Conservation (phyloP, 2,888 invertebrate species). For the Oscheius sp. region DNA sequence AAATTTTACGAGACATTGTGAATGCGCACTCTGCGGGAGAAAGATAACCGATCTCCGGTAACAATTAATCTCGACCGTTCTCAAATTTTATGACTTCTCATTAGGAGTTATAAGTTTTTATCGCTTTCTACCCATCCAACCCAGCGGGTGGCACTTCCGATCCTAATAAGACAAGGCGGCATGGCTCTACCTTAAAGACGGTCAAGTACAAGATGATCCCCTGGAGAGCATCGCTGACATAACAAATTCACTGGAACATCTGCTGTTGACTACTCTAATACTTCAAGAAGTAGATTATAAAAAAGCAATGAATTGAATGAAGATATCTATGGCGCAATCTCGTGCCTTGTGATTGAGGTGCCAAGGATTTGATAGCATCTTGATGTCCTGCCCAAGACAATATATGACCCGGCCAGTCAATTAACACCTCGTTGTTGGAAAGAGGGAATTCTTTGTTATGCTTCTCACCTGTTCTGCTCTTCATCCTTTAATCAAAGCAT, state of each 20-base stretch:
- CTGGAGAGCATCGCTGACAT: conserved; percentile 26
- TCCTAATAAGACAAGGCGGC: conserved; percentile 22
- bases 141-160: conserved; percentile 18
- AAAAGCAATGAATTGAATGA: neutral
- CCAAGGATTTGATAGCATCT: conserved; percentile 22
- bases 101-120: neutral
- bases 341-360: conserved; percentile 15
- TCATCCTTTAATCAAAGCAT: conserved; percentile 15
- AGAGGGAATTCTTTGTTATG: conserved; percentile 2
- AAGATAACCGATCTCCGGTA: conserved; percentile 30
- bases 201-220: conserved; percentile 26
- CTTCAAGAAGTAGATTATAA: conserved; percentile 5
- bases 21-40: conserved; percentile 29
- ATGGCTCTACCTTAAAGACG: conserved; percentile 23
- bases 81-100: conserved; percentile 8
- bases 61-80: conserved; percentile 28
- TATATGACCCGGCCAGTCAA: conserved; percentile 22
- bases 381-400: conserved; percentile 20
- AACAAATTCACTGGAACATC: conserved; percentile 26
- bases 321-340: conserved; percentile 22
- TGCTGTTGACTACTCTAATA: conserved; percentile 14
- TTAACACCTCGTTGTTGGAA: neutral
- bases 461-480: conserved; percentile 20
- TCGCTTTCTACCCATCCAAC: neutral
- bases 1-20: conserved; percentile 29